Base-by-base conservation (phyloP, 2,113 vertebrate genomes). In the Cardinalis cardinalis region DNA sequence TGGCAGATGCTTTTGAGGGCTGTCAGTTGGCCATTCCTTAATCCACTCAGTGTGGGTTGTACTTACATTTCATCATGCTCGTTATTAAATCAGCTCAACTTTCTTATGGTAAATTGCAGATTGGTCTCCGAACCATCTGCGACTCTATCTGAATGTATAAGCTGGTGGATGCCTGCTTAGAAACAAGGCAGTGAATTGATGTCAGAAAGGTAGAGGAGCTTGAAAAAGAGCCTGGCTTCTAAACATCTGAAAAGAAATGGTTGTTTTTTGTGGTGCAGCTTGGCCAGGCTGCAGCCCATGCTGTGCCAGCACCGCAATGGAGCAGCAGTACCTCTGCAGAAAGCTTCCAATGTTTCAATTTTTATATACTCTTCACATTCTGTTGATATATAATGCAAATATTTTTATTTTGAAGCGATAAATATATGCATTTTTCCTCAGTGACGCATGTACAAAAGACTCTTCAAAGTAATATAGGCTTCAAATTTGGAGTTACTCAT, bases 61-160 rank as follows among this genome's bases (percentile, higher is more conserved):
- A 63, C 70, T 80, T 76, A 48, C 60, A 55, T 92, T 80, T 86
- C 76, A 36, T 77, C 36, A 2, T 31, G 25, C 60, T 48, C 48
- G n/a, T 88, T 95, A 86, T 77, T 90, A 93, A 93, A 96, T 91
- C 92, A 88, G 76, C 55, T 90, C 68, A 88, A 32, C 72, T 86
- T 88, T 84, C 76, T 70, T 71, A 60, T 2, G 1, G 60, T 64
- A 84, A 90, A 88, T 93, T 88, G 82, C 52, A 88, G 72, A 70
- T 77, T 81, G 43, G 32, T 80, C 80, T 77, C 69, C 2, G 29
- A 80, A 63, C 73, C 92, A 88, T 92, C 79, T 94, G 88, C 0
- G 7, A 14, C 32, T 41, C 6, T 34, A 18, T 49, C 26, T 61
- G 38, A 46, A 66, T 29, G 31, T 40, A 16, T 82, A 79, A 75